Conservation (phyloP, 2,797 vertebrate species). For the Gymnothorax reevesii region DNA sequence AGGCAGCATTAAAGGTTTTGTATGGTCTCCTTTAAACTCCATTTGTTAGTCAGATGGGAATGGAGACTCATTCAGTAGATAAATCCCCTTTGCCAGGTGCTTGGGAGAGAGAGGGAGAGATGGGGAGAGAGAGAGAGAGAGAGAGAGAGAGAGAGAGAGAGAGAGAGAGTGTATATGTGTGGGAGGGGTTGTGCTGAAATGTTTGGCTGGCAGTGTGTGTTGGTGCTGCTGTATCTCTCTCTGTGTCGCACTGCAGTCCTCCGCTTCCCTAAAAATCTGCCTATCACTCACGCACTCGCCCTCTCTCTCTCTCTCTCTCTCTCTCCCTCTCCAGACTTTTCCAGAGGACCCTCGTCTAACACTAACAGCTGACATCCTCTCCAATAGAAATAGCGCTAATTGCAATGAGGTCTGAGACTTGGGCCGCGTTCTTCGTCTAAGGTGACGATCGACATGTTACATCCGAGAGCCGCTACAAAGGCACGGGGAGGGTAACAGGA, state of each 20-base stretch:
- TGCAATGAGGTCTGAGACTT: neutral
- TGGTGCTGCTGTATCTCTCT: constrained; percentile 2
- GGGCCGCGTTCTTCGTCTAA: neutral
- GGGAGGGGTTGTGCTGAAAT: neutral
- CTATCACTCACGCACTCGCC: neutral
- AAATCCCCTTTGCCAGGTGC: neutral
- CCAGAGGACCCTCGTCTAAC: neutral
- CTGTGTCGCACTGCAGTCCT: constrained; percentile 19
- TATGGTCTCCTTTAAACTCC: neutral
- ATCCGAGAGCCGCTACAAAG: neutral
- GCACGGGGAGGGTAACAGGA: neutral
- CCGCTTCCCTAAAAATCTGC: neutral
- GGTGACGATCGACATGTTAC: neutral
- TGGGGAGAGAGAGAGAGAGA: neutral
- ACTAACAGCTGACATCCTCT: neutral
- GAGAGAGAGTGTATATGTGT: no score
- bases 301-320: neutral
- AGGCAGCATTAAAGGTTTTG: neutral
- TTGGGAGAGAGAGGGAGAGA: neutral
- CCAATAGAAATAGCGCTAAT: neutral
- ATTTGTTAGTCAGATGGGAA: constrained; percentile 7
- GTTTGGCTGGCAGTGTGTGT: neutral
- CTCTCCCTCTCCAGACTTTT: neutral
- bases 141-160: neutral
- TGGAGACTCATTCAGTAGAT: neutral